Percentiles rank a stretch among this genome's conserved stretches.
Evolutionary conservation across 1,140 invertebrate genomes (phyloP).

Genomic region (Listronotus oregonensis): DNA sequence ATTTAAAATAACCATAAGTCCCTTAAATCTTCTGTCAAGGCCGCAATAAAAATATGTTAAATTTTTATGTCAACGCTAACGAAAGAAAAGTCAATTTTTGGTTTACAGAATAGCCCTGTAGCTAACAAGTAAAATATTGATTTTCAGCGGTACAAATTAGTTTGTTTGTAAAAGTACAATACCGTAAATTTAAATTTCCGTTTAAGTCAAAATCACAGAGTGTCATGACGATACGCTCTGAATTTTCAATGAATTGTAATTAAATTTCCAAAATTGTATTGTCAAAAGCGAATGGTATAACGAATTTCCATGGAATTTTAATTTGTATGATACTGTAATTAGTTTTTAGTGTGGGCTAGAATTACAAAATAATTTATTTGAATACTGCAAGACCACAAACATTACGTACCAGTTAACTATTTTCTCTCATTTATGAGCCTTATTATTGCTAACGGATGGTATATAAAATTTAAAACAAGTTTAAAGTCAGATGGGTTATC

Average conservation of each 20-base stretch:
- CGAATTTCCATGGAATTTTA: background rate
- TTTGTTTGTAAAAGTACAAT: conserved; percentile 4
- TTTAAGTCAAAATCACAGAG: conserved; percentile 7
- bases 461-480: too few relatives aligned
- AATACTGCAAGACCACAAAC: too few relatives aligned
- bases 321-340: background rate
- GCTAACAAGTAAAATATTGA: background rate
- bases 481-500: too few relatives aligned
- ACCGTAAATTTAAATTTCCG: conserved; percentile 20
- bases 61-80: too few relatives aligned
- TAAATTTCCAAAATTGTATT: conserved; percentile 20
- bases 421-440: too few relatives aligned
- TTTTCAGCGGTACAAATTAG: background rate
- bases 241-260: conserved; percentile 16
- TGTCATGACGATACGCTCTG: conserved; percentile 17
- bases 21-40: too few relatives aligned
- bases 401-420: too few relatives aligned
- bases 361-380: background rate
- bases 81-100: too few relatives aligned
- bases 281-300: background rate
- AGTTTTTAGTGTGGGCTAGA: background rate
- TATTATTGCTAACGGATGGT: too few relatives aligned
- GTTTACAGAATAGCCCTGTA: too few relatives aligned
- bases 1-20: too few relatives aligned
- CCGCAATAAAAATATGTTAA: too few relatives aligned